Percentiles rank a stretch among this genome's conserved stretches.
Evolutionary conservation across 2,797 vertebrate species (phyloP).

Genomic region (Crenuchus spilurus): DNA sequence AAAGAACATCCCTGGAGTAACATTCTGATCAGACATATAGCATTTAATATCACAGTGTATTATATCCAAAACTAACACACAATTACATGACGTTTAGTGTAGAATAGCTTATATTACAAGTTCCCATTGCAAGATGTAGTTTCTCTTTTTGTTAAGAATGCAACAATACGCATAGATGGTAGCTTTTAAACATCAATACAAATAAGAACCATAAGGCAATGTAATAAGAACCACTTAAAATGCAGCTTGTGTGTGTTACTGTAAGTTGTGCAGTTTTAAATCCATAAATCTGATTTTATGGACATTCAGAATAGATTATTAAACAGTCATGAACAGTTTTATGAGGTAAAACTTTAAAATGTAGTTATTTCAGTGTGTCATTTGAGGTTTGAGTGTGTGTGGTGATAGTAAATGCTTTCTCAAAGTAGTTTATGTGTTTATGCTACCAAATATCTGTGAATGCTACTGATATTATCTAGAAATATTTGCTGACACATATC

Average conservation of each 20-base stretch:
- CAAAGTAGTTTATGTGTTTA: not conserved
- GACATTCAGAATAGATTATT: not conserved
- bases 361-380: not conserved
- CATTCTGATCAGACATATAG: too few species aligned
- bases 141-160: not conserved
- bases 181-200: not conserved
- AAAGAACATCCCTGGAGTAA: too few species aligned
- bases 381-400: not conserved
- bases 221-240: not conserved
- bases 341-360: not conserved
- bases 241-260: constrained; percentile 1
- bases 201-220: not conserved
- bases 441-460: not conserved
- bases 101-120: not conserved
- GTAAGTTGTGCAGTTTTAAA: constrained; percentile 2
- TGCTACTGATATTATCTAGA: too few species aligned
- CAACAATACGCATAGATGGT: not conserved
- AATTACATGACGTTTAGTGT: too few species aligned
- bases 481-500: not conserved
- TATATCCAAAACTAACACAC: too few species aligned
- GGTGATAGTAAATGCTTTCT: not conserved
- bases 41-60: too few species aligned
- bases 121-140: not conserved
- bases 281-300: not conserved
- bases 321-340: not conserved